Base-by-base conservation (phyloP, 2,113 vertebrate genomes). In the Microtus pennsylvanicus region DNA sequence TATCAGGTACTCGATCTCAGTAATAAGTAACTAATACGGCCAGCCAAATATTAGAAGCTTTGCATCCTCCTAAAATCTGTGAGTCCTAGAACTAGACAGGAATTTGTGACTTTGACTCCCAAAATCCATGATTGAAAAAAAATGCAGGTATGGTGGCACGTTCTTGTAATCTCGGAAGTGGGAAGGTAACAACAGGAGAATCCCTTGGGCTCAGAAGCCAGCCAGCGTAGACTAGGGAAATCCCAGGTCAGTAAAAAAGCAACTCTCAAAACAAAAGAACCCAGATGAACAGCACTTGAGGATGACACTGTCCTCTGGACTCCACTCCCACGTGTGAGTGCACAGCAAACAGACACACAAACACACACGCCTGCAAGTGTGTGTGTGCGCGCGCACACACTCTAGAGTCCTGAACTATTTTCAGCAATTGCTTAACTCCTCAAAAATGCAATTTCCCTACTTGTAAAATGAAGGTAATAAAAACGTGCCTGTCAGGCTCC, bases 391-490 rank as follows among this genome's bases (percentile, higher is more conserved):
- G 22, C 52, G 38, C 33, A 58, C 78, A 58, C 33, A 81, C 58
- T 22, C 21, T 28, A 61, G 9, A 13, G n/a, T 63, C n/a, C 3
- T 92, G 74, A 91, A 91, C 67, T 82, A 89, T 83, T 95, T 94
- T 78, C 28, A 94, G 83, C 75, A 91, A 67, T 55, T 78, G 83
- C 17, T 85, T 80, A 72, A 96, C 22, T 78, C 63, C 19, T 74
- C 22, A 69, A 93, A 93, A 91, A 91, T 77, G 12, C 21, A 78
- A 42, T 86, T 93, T 93, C 77, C 47, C 95, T 26, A 33, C 67
- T 89, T 91, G 11, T 75, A 83, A 92, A 87, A 93, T 30, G 19
- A n/a, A 58, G 42, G 52, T 83, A 65, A 76, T 88, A 94, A 91
- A 89, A 89, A 87, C 17, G 28, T 94, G 67, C n/a, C 38, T 61